A percentile compares a stretch with the other conserved stretches of the same genome.
Conservation (phyloP, 2,888 invertebrate species). For the Strigamia maritima region DNA sequence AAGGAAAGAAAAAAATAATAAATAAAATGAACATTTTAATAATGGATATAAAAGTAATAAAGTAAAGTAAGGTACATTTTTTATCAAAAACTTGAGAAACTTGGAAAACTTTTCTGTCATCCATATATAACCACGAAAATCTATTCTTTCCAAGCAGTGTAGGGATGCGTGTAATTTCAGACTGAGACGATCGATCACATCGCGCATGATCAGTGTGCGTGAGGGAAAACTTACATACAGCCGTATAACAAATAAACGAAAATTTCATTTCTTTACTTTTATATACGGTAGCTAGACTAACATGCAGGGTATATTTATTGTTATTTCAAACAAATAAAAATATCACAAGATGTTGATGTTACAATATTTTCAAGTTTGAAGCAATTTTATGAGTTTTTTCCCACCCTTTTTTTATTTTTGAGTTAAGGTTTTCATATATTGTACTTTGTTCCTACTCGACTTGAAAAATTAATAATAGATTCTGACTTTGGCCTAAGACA, state of each 20-base stretch:
- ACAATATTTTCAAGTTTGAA: too few relatives aligned
- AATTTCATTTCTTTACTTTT: background rate
- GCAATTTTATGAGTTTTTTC: too few relatives aligned
- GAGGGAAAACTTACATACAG: background rate
- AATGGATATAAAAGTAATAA: background rate
- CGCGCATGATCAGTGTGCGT: slow-evolving; percentile 27
- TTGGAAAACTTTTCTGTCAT: background rate
- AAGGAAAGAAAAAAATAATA: background rate
- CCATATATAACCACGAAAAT: slow-evolving; percentile 5
- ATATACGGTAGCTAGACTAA: too few relatives aligned
- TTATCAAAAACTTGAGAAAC: background rate
- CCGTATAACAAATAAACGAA: slow-evolving; percentile 23
- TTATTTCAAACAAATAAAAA: too few relatives aligned
- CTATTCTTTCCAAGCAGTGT: slow-evolving; percentile 21
- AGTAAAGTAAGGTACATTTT: background rate
- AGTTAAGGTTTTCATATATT: background rate
- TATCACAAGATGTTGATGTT: too few relatives aligned
- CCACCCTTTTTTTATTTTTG: background rate
- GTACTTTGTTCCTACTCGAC: background rate
- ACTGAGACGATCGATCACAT: slow-evolving; percentile 28
- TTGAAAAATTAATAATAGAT: slow-evolving; percentile 18
- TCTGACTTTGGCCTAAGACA: background rate
- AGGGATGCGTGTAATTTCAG: slow-evolving; percentile 34
- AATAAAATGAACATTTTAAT: background rate
- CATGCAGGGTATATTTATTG: too few relatives aligned